Conservation (phyloP, 2,113 vertebrate species). For the Tichodroma muraria region DNA sequence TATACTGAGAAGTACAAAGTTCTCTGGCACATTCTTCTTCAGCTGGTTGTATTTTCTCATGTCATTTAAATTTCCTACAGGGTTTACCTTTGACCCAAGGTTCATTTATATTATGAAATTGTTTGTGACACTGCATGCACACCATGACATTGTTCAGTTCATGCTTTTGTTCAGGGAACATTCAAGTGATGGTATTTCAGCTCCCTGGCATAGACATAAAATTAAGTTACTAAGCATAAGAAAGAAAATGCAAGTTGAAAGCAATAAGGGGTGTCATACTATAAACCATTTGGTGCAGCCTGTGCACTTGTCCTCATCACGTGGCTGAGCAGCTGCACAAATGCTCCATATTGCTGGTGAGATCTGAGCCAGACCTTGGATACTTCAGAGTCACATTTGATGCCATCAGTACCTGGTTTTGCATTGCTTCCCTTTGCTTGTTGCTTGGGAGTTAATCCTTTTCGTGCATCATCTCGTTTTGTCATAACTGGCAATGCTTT, state of each 20-base stretch:
- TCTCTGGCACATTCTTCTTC: not conserved
- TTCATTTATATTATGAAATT: not conserved
- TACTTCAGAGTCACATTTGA: not conserved
- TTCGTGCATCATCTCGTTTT: not conserved
- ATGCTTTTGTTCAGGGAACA: not conserved
- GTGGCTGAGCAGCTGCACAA: not conserved
- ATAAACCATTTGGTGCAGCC: not conserved
- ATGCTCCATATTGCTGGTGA: not conserved
- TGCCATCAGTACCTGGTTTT: not conserved
- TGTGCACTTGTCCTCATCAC: not conserved
- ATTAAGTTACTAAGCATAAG: not conserved
- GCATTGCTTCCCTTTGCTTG: not conserved
- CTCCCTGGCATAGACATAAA: not conserved
- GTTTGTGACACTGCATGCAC: not conserved
- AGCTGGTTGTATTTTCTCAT: not conserved
- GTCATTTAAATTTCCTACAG: not conserved
- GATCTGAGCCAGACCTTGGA: not conserved
- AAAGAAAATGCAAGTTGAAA: not conserved
- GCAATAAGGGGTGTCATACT: not conserved
- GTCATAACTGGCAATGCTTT: not conserved
- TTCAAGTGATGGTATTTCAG: not conserved
- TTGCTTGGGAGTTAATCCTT: not conserved
- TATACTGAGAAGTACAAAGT: not conserved
- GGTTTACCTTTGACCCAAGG: not conserved
- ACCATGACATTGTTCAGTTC: not conserved